phyloP scores from a whole-genome alignment of 2,797 vertebrate species.

The Threskiornis aethiopicus region DNA sequence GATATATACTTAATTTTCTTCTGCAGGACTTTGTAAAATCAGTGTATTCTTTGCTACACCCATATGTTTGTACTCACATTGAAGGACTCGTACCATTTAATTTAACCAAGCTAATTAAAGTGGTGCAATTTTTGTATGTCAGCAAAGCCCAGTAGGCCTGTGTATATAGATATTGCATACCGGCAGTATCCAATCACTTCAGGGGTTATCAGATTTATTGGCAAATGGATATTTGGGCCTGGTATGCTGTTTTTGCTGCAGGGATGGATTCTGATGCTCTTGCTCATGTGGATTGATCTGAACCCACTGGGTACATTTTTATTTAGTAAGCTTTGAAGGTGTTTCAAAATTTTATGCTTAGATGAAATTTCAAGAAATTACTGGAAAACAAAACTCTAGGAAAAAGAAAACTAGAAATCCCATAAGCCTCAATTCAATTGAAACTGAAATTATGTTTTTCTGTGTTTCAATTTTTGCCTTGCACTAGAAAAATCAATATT shows the following conservation, averaged over 20 bases:
- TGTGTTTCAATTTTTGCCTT: not conserved
- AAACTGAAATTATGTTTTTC: not conserved
- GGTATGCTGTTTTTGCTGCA: not conserved
- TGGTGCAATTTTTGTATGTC: not conserved
- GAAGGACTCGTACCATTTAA: not conserved
- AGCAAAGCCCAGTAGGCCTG: not conserved
- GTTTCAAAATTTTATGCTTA: not conserved
- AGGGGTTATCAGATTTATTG: not conserved
- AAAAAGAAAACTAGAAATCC: not conserved
- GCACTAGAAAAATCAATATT: not conserved
- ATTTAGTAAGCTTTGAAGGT: not conserved
- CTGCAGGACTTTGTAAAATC: not conserved
- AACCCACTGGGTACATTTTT: not conserved
- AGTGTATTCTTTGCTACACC: not conserved
- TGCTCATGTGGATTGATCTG: not conserved
- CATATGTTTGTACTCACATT: not conserved
- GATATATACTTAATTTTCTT: not conserved
- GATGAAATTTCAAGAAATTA: not conserved
- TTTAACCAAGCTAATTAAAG: not conserved
- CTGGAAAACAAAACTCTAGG: not conserved
- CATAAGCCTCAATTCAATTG: not conserved
- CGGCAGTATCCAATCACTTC: not conserved
- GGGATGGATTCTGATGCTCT: not conserved
- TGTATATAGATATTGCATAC: not conserved
- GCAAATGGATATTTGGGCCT: not conserved